Evolutionary conservation across 2,797 vertebrate species (phyloP).

Genomic region (Sarcophilus harrisii): DNA sequence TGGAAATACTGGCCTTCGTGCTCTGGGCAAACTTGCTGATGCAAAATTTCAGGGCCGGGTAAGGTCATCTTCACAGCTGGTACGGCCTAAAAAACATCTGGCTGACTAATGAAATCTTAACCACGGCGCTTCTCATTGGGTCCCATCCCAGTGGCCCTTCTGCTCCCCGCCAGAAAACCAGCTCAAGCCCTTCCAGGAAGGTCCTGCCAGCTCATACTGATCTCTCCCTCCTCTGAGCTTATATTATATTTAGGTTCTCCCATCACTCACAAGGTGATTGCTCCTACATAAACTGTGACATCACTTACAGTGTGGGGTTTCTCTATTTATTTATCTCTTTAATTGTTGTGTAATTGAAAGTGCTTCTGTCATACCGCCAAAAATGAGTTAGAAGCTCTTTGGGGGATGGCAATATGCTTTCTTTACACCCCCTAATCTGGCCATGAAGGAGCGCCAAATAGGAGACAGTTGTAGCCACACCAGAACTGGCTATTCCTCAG

Average conservation of each 20-base stretch:
- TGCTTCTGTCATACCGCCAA: not conserved
- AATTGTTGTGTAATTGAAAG: slow-evolving; percentile 35
- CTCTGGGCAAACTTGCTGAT: not conserved
- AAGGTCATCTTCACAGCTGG: not conserved
- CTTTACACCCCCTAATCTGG: not conserved
- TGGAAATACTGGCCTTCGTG: not conserved
- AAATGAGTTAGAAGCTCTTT: slow-evolving; percentile 20
- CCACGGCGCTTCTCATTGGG: not conserved
- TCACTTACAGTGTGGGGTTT: not conserved
- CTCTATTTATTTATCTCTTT: not conserved
- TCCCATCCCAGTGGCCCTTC: not conserved
- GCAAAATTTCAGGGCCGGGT: not conserved
- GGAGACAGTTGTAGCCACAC: not conserved
- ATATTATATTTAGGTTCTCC: not conserved
- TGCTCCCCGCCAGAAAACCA: not conserved
- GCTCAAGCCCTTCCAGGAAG: not conserved
- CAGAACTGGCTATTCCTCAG: not conserved
- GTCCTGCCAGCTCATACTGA: not conserved
- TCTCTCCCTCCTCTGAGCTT: not conserved
- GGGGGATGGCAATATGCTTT: not conserved
- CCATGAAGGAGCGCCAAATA: not conserved
- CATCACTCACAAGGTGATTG: not conserved
- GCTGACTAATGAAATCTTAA: not conserved
- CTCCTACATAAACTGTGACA: not conserved
- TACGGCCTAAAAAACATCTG: slow-evolving; percentile 9